A percentile compares a stretch with the other conserved stretches of the same genome.
Conservation (phyloP, 2,113 vertebrate species). For the Plecotus auritus region DNA sequence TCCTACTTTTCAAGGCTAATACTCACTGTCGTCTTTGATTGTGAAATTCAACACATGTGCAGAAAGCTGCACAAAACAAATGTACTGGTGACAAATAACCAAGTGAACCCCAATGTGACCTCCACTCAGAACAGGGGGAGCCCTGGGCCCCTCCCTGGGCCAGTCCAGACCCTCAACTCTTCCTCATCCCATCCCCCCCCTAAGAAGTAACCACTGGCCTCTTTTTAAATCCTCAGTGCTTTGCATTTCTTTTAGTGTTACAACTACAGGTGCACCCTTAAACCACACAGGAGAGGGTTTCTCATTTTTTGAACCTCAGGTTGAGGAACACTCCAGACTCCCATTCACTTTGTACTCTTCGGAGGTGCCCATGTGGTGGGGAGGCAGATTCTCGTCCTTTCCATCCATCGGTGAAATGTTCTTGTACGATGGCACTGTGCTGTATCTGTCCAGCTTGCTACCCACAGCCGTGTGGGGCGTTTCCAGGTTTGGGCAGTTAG, state of each 20-base stretch:
- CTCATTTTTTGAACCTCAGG: not conserved
- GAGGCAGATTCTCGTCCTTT: not conserved
- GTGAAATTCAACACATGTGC: not conserved
- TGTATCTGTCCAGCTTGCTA: not conserved
- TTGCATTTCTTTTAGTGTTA: not conserved
- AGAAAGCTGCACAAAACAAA: not conserved
- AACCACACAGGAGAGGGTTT: not conserved
- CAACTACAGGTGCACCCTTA: accelerated
- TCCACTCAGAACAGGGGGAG: no score
- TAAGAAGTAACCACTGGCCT: not conserved
- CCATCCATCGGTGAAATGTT: accelerated
- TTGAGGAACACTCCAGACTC: not conserved
- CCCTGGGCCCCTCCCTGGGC: not conserved
- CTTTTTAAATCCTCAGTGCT: not conserved
- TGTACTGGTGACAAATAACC: not conserved
- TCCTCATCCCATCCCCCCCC: no score
- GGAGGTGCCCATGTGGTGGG: accelerated
- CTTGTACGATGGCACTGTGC: accelerated
- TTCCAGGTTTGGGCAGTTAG: not conserved
- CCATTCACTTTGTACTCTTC: not conserved
- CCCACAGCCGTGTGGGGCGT: not conserved
- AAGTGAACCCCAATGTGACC: not conserved
- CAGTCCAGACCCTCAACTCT: accelerated
- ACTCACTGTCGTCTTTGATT: not conserved
- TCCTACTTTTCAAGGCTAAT: constrained; percentile 56